These are phyloP conservation scores for Phaethornis superciliosus DNA, from an alignment of 2,113 vertebrate genomes.

Conservation along the genomic window DNA sequence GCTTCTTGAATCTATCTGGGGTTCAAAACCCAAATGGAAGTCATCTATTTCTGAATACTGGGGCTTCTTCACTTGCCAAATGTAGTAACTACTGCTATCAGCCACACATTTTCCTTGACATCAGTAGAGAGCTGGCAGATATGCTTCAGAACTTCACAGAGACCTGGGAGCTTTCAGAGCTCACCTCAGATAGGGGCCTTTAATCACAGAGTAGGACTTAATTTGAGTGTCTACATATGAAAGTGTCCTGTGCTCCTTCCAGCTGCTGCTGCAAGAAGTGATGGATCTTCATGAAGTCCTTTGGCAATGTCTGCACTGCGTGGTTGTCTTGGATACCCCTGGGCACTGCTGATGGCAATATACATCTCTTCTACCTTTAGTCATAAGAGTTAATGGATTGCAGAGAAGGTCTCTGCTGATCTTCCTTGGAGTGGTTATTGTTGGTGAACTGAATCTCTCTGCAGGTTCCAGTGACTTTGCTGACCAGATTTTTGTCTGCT, in stretches of 20 bases:
- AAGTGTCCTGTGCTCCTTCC: background rate
- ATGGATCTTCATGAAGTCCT: background rate
- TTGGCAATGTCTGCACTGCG: background rate
- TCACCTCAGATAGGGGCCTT: background rate
- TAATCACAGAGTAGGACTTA: background rate
- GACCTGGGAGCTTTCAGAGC: background rate
- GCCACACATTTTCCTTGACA: background rate
- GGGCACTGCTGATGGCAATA: rapidly evolving
- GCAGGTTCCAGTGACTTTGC: background rate
- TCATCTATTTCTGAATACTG: background rate
- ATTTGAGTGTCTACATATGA: background rate
- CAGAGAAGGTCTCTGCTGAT: background rate
- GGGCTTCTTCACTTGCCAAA: background rate
- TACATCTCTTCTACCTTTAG: background rate
- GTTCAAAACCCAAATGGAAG: background rate
- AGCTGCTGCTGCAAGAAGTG: background rate
- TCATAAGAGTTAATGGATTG: no score
- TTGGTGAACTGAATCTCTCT: background rate
- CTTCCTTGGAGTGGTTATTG: background rate
- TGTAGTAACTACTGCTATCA: no score
- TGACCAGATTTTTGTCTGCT: background rate
- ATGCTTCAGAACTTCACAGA: background rate
- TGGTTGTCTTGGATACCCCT: no score
- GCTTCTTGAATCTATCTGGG: background rate
- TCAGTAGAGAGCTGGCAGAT: background rate